Evolutionary conservation across 2,797 vertebrate species (phyloP).

Genomic region (Sebastes baramenuke): DNA sequence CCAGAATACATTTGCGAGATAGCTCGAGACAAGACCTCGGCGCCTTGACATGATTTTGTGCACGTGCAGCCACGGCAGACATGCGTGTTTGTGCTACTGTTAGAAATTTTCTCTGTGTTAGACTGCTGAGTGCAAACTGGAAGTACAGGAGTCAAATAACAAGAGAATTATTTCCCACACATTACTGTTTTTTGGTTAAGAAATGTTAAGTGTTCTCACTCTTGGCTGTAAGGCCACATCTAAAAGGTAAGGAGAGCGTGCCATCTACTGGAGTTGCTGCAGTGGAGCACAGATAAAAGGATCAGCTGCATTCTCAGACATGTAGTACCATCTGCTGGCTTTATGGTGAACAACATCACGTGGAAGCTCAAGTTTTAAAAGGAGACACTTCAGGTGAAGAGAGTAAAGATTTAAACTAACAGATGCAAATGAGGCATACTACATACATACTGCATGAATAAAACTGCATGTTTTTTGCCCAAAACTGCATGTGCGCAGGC

Average conservation of each 20-base stretch:
- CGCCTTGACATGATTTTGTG: slow-evolving; percentile 23
- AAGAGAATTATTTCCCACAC: neutral
- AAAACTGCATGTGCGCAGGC: no score
- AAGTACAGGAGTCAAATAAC: neutral
- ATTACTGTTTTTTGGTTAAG: slow-evolving; percentile 9
- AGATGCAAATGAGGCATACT: no score
- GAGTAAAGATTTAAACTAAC: no score
- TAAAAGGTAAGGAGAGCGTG: slow-evolving; percentile 22
- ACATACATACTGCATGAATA: no score
- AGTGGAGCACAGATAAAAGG: neutral
- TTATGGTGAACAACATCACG: neutral
- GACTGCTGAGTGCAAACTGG: neutral
- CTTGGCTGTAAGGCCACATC: neutral
- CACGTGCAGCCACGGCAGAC: neutral
- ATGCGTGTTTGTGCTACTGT: neutral
- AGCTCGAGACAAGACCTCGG: slow-evolving; percentile 61
- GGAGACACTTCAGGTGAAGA: no score
- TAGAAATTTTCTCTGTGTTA: neutral
- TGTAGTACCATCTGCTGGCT: slow-evolving; percentile 65
- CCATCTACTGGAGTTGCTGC: slow-evolving; percentile 55
- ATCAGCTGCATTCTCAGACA: neutral
- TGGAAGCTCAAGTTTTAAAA: neutral
- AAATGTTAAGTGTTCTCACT: slow-evolving; percentile 1
- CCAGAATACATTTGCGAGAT: slow-evolving; percentile 76
- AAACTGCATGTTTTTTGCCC: no score